Conservation (phyloP, 2,113 vertebrate genomes). For the Pteruthius melanotis region DNA sequence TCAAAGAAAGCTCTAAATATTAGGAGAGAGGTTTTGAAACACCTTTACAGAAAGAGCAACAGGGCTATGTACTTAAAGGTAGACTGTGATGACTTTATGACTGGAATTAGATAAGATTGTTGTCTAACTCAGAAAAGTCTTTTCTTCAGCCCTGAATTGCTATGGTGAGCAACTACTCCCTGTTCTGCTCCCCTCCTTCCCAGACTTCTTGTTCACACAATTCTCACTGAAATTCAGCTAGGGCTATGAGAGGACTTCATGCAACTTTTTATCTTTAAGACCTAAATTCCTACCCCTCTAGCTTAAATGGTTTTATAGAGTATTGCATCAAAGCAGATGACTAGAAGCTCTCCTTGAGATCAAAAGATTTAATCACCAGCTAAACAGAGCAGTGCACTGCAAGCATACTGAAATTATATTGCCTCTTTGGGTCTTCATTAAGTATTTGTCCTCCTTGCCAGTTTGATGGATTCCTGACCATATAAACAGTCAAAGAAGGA, state of each 20-base stretch:
- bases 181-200: background rate
- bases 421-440: background rate
- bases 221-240: background rate
- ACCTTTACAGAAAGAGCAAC: background rate
- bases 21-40: background rate
- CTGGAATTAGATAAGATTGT: background rate
- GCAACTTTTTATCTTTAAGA: background rate
- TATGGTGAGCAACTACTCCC: background rate
- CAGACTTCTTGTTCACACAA: background rate
- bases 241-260: background rate
- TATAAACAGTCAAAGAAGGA: background rate
- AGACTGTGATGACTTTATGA: background rate
- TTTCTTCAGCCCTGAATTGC: background rate
- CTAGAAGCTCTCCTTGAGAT: background rate
- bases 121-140: background rate
- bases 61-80: background rate
- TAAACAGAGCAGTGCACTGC: background rate
- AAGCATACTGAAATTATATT: background rate
- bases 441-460: slow-evolving; percentile 14
- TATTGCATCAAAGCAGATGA: background rate
- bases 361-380: background rate
- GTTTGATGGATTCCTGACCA: background rate
- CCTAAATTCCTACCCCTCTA: background rate
- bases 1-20: background rate
- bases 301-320: background rate